Conservation (phyloP, 2,113 vertebrate genomes). For the Amblyornis subalaris region DNA sequence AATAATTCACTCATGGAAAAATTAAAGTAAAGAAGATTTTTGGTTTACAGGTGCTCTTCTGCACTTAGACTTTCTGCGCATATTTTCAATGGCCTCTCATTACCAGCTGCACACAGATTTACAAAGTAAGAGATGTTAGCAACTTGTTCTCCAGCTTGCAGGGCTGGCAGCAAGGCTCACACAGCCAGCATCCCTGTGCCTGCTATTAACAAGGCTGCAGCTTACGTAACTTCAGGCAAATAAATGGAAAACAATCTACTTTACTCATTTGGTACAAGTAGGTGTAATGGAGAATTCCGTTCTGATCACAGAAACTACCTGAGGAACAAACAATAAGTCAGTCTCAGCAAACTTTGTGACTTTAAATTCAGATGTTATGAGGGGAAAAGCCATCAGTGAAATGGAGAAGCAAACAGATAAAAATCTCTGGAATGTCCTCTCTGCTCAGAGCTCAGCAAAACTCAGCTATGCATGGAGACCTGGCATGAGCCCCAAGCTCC, state of each 20-base stretch:
- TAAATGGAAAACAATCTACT: not conserved
- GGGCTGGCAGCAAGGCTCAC: not conserved
- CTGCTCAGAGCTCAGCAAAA: not conserved
- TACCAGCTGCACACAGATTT: not conserved
- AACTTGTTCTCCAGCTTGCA: not conserved
- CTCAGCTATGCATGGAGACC: not conserved
- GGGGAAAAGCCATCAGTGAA: not conserved
- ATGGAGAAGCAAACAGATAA: not conserved
- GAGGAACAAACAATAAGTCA: not conserved
- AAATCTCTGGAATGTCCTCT: not conserved
- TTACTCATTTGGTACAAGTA: not conserved
- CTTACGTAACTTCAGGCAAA: not conserved
- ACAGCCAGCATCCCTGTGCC: not conserved
- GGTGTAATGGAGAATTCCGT: not conserved
- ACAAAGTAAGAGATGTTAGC: not conserved
- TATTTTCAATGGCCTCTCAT: not conserved
- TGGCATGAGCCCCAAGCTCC: accelerated
- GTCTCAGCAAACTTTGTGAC: not conserved
- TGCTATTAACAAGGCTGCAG: not conserved
- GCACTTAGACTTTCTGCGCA: not conserved
- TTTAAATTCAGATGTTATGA: not conserved
- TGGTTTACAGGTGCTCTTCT: not conserved
- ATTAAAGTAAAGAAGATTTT: not conserved
- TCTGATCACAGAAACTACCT: not conserved
- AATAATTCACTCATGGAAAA: not conserved